These are phyloP conservation scores for Gallinago nigripennis DNA, from an alignment of 2,797 vertebrate species.

Conservation along the genomic window DNA sequence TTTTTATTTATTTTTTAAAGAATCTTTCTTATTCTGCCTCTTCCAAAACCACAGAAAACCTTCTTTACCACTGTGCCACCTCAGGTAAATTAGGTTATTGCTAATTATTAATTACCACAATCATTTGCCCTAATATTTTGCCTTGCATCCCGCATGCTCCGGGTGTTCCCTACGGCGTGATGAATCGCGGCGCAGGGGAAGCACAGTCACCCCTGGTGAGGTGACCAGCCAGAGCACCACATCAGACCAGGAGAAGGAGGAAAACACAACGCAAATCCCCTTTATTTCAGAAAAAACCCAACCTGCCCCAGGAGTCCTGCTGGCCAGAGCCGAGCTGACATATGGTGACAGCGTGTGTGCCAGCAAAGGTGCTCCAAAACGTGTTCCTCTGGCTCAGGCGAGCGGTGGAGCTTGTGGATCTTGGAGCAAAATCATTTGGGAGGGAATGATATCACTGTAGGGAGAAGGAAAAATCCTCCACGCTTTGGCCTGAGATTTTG, in stretches of 20 bases:
- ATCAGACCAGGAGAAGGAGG: neutral
- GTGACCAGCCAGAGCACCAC: neutral
- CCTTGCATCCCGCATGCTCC: accelerated
- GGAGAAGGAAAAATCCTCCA: neutral
- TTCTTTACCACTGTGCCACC: accelerated
- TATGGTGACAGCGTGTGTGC: neutral
- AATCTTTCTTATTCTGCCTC: neutral
- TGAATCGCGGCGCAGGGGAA: accelerated
- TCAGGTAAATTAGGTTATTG: neutral
- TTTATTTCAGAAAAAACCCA: neutral
- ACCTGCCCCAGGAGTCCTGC: neutral
- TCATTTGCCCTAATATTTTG: neutral
- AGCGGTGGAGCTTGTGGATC: neutral
- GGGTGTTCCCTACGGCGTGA: accelerated
- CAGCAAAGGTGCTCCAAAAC: neutral
- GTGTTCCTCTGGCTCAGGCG: neutral
- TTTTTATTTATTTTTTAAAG: accelerated
- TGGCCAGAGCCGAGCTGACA: neutral
- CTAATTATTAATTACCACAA: neutral
- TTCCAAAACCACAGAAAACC: neutral
- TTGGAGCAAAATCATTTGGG: neutral
- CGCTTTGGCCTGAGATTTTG: neutral
- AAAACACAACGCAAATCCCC: neutral
- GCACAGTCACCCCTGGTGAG: neutral
- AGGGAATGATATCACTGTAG: neutral